Evolutionary conservation across 2,797 vertebrate genomes (phyloP), one percentile per base, ranked within the genome.

Genomic region (Epinephelus awoara): DNA sequence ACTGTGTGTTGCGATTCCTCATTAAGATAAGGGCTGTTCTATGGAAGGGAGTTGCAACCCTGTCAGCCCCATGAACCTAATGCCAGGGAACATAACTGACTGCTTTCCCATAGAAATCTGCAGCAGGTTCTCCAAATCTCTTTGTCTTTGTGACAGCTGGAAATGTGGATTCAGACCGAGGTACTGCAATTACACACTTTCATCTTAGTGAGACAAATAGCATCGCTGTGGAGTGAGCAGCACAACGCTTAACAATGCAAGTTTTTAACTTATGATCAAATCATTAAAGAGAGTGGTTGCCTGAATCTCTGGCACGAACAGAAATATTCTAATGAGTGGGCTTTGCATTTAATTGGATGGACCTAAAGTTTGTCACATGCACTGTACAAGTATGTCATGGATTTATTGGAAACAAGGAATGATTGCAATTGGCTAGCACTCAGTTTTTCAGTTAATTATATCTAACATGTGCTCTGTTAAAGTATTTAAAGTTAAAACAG

Each of bases 1-100:
- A 95, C 94, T 95, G 95, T 95, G 95, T 95, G 94, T 94, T 90
- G 94, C 91, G 86, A 95, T 96, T 95, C 94, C 96, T 96, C 95
- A 96, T 96, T 96, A 96, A 96, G 95, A 96, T 95, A 95, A 95
- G 91, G 93, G 88, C 90, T 92, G 89, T 87, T 95, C 92, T 92
- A 93, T 93, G 83, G 80, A 89, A 84, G 80, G 85, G 88, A 82
- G 88, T 80, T 69, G 76, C 87, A 91, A 83, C 84, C 90, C 86
- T 93, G 93, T 95, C 94, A 94, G 90, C 83, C 85, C 88, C 90
- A 90, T 92, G 90, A 92, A 90, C 91, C 80, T 90, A 89, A 92
- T 82, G 79, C 84, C 90, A 92, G 88, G 73, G 87, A 94, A 92
- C 54, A 71, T 88, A 93, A 92, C 91, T 86, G 84, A 88, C 78